Evolutionary conservation across 2,888 invertebrate genomes (phyloP).

Genomic region (Phyto melanocephala): DNA sequence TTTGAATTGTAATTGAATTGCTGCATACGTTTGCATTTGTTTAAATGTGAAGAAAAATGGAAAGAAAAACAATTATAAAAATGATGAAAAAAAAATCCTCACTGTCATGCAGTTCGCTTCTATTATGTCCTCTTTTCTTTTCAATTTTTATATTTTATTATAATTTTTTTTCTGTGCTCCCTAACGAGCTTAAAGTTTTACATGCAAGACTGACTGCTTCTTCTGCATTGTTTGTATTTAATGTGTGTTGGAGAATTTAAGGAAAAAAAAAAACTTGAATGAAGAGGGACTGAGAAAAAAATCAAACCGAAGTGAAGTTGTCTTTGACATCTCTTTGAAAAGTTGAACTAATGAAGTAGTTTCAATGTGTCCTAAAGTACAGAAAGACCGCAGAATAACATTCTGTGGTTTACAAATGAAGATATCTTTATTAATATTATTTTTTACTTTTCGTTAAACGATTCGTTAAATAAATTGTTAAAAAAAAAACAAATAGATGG

Average conservation of each 20-base stretch:
- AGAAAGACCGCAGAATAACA: slow-evolving; percentile 7
- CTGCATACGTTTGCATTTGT: slow-evolving; percentile 7
- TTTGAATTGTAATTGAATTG: slow-evolving; percentile 68
- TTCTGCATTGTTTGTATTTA: slow-evolving; percentile 25
- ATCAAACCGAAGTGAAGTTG: neutral
- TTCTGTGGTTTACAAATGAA: slow-evolving; percentile 11
- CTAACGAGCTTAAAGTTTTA: slow-evolving; percentile 24
- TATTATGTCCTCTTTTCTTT: neutral
- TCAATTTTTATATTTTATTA: neutral
- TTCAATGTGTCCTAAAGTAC: neutral
- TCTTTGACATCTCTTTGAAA: slow-evolving; percentile 5
- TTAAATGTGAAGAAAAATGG: neutral
- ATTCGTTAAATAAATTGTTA: neutral
- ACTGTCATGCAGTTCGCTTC: neutral
- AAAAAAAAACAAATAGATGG: too few species aligned
- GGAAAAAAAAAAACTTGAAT: neutral
- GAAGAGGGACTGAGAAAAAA: neutral
- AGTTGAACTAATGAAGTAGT: slow-evolving; percentile 42
- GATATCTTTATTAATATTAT: slow-evolving; percentile 18
- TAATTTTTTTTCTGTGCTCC: neutral
- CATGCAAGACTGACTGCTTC: neutral
- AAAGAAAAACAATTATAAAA: neutral
- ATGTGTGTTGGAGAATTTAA: neutral
- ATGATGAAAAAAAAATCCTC: neutral
- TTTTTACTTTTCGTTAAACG: neutral